Evolutionary conservation across 92 coral and sea anemone genomes (phyloP), one percentile per base, ranked within the genome.

Genomic region (Chrysogorgia sp.): DNA sequence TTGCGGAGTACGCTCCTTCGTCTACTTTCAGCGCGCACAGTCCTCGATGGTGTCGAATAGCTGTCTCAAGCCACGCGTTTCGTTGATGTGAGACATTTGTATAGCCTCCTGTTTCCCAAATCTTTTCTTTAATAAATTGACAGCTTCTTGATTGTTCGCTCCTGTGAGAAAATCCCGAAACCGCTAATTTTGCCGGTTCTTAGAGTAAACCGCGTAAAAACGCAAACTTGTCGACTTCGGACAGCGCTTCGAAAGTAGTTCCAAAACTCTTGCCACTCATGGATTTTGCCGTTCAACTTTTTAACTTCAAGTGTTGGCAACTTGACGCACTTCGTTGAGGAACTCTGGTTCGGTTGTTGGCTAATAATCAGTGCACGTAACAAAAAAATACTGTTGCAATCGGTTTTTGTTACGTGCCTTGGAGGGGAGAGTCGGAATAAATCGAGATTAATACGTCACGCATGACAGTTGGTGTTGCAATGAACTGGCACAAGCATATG

Each of bases 11-110:
- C 13, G 77, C 37, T 17, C 23, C 31, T 12, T 85, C 71, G 58
- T 78, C 74, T 40, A 85, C 89, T 2, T 45, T 82, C 25, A 79
- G 74, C 10, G 82, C 85, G 52, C 65, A 35, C 34, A 85, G 24
- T 34, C 75, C 85, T 21, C 81, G 31, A 80, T 60, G 43, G 19
- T 31, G 76, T 79, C 76, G 19, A 45, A 80, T 29, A 71, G 48
- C 29, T 26, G 34, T n/a, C 76, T 34, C 3, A 85, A 67, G 31
- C 69, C 37, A 19, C 30, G 45, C 20, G 77, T 61, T 75, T 79
- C 78, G 32, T 74, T 33, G 50, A 62, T 77, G 31, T 58, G 34
- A 35, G 23, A 63, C 24, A 41, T 53, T 59, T 79, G 57, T 24
- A 83, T 74, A 3, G 78, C 87, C 21, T 21, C 65, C 79, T 65